Evolutionary conservation across 2,113 vertebrate genomes (phyloP).

Genomic region (cat (Felis catus)): DNA sequence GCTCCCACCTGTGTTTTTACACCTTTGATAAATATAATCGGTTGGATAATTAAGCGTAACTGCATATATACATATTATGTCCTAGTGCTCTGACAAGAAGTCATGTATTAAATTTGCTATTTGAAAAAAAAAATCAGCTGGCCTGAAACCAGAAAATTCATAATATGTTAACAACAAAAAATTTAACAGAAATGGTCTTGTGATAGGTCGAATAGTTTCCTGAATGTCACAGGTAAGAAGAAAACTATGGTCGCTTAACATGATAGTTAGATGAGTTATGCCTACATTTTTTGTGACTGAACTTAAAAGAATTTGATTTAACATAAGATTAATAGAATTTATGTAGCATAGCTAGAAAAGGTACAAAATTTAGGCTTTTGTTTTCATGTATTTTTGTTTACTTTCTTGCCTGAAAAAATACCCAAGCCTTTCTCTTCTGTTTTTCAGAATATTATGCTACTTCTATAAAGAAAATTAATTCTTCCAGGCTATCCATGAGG

Average conservation of each 20-base stretch:
- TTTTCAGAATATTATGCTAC: background rate
- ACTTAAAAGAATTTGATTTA: background rate
- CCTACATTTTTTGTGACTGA: background rate
- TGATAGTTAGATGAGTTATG: background rate
- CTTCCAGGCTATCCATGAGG: background rate
- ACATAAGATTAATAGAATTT: background rate
- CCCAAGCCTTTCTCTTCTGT: background rate
- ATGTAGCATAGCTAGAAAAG: background rate
- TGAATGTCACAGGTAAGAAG: background rate
- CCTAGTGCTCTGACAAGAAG: conserved; percentile 23
- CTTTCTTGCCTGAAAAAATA: background rate
- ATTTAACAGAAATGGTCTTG: background rate
- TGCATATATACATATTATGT: background rate
- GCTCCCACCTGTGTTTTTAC: background rate
- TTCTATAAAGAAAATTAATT: background rate
- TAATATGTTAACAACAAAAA: background rate
- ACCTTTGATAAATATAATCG: background rate
- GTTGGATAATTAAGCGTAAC: background rate
- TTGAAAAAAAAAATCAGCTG: background rate
- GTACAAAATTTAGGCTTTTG: background rate
- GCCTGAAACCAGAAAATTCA: background rate
- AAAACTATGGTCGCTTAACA: background rate
- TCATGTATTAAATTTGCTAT: background rate
- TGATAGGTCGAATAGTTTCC: background rate
- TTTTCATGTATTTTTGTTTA: background rate